Conservation (phyloP, 2,797 vertebrate genomes). For the Peromyscus melanophrys region DNA sequence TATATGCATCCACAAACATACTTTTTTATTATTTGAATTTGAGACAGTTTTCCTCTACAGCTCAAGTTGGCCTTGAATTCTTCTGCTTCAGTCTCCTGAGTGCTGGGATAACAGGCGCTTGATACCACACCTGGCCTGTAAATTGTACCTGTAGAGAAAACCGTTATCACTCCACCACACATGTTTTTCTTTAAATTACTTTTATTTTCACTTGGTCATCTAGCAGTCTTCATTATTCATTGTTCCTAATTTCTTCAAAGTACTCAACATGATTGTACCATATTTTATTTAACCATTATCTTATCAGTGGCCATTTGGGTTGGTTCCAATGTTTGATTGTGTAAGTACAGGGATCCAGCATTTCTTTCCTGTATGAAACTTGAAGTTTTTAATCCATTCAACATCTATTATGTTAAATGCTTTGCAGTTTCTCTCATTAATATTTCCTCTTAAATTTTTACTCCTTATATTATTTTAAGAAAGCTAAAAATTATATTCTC, state of each 20-base stretch:
- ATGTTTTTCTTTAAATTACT: constrained; percentile 1
- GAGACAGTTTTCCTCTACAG: background rate
- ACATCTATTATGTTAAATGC: background rate
- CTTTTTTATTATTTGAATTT: background rate
- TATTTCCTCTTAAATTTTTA: constrained; percentile 1
- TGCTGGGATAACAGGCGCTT: background rate
- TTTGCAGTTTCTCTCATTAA: background rate
- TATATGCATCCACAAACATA: background rate
- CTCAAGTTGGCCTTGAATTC: background rate
- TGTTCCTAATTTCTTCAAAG: constrained; percentile 11
- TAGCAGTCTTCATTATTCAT: background rate
- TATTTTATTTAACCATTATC: background rate
- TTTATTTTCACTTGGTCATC: constrained; percentile 39
- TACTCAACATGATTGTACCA: background rate
- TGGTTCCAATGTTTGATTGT: background rate
- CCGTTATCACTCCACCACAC: background rate
- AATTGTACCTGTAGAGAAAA: constrained; percentile 34
- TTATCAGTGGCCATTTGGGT: background rate
- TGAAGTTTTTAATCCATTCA: constrained; percentile 2
- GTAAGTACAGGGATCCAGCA: background rate
- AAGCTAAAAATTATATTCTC: constrained; percentile 23
- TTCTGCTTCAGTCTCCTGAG: background rate
- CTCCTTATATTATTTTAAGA: background rate
- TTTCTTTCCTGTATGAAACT: background rate
- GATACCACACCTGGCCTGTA: background rate